Evolutionary conservation across 1,140 invertebrate species (phyloP), one percentile per base, ranked within the genome.

Genomic region (Caerostris darwini): DNA sequence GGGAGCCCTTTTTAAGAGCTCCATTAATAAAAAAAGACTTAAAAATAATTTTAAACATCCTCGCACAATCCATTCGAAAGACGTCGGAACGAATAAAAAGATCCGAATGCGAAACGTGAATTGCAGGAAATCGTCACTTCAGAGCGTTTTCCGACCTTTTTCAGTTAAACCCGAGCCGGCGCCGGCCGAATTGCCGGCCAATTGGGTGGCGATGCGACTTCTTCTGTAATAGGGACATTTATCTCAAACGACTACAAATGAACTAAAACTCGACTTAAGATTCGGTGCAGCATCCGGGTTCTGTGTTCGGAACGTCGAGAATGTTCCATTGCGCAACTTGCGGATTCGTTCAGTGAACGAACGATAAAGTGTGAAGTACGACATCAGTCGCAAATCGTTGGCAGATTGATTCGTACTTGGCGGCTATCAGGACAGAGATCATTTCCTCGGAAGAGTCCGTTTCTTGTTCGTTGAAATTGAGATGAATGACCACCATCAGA

Each of bases 391-490:
- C 56, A 58, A 34, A 34, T 56, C 56, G 57, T 56, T 17, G 59
- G 58, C 34, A 53, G 86, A 88, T 64, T 58, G 82, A 57, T 88
- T 88, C 61, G 59, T 88, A 53, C 86, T 88, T 59, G 83, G 53
- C 58, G 83, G 34, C 19, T 85, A 59, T 85, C 83, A 85, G n/a
- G 17, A 85, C 14, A 59, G 34, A 34, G 57, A 85, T 54, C 19
- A 50, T 85, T 85, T 85, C 57, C 83, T 85, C 19, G 54, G 12
- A 85, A 59, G 12, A 14, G 50, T 77, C 34, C 10, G 50, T 77
- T 77, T 34, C 71, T 8, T 8, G 34, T 53, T 77, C 50, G 3
- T 12, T 8, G 34, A 77, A 77, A 77, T 77, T 34, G 34, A 77
- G 71, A 50, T 12, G 34, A 50, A 77, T 34, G 34, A 77, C 34